Evolutionary conservation across 2,797 vertebrate genomes (phyloP).

Genomic region (Hylomyscus alleni): DNA sequence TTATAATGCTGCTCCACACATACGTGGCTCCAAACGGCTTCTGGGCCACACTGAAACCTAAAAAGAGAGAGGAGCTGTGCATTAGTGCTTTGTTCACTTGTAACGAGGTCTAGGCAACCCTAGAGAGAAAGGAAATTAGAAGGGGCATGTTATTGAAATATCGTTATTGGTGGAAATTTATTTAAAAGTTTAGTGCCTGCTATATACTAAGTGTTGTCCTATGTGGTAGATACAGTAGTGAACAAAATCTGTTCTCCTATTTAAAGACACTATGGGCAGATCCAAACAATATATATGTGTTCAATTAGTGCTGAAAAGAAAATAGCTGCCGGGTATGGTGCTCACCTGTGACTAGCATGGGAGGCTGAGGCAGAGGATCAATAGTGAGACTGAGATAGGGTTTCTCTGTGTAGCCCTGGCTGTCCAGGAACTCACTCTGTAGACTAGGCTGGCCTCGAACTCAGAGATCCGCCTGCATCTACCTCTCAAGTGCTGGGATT

Average conservation of each 20-base stretch:
- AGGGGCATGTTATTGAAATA: slow-evolving; percentile 39
- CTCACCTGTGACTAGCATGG: not conserved
- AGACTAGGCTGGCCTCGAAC: too few species aligned
- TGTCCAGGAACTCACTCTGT: too few species aligned
- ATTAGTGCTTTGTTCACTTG: not conserved
- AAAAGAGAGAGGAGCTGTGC: not conserved
- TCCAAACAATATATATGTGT: not conserved
- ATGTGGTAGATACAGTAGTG: not conserved
- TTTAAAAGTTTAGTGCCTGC: not conserved
- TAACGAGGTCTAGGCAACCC: not conserved
- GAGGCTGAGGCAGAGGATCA: not conserved
- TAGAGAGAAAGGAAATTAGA: slow-evolving; percentile 32
- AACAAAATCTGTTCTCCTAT: slow-evolving; percentile 23
- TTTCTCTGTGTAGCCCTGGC: too few species aligned
- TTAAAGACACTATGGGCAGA: slow-evolving; percentile 20
- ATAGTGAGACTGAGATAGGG: not conserved
- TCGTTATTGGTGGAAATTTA: not conserved
- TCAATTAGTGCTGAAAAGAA: not conserved
- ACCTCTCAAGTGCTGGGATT: too few species aligned
- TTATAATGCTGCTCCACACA: slow-evolving; percentile 98
- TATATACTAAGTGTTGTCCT: slow-evolving; percentile 7
- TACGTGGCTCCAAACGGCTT: slow-evolving; percentile 97
- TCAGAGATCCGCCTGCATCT: too few species aligned
- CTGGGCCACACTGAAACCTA: slow-evolving; percentile 94
- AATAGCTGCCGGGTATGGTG: not conserved